phyloP scores from a whole-genome alignment of 2,888 invertebrate genomes.

The Sarcophaga caerulescens region DNA sequence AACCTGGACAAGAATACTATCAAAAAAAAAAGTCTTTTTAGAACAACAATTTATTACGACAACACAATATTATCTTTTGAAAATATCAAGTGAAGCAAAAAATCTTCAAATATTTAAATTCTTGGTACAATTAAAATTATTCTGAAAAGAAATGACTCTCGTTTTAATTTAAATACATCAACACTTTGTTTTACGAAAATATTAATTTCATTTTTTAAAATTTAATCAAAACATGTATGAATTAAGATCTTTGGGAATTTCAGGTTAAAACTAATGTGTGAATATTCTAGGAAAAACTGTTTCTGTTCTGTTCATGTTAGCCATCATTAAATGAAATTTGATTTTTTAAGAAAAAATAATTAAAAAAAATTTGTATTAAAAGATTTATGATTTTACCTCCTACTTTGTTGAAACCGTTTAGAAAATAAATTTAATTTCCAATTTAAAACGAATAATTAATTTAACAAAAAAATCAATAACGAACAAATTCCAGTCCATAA shows the following conservation, averaged over 20 bases:
- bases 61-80: neutral
- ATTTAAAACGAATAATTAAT: neutral
- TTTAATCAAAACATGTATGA: neutral
- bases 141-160: neutral
- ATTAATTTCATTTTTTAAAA: neutral
- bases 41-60: neutral
- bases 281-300: neutral
- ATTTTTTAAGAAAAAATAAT: neutral
- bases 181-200: neutral
- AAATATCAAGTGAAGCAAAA: neutral
- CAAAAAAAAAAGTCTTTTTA: neutral
- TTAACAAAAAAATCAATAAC: neutral
- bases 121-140: neutral
- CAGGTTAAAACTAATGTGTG: neutral
- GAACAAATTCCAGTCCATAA: neutral
- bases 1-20: neutral
- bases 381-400: neutral
- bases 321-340: neutral
- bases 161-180: neutral
- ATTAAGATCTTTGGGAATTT: neutral
- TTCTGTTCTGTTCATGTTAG: too few species aligned
- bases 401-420: neutral
- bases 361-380: neutral
- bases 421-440: neutral
- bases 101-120: neutral